Conservation (phyloP, 2,888 invertebrate genomes). For the Calephelis perditalis region DNA sequence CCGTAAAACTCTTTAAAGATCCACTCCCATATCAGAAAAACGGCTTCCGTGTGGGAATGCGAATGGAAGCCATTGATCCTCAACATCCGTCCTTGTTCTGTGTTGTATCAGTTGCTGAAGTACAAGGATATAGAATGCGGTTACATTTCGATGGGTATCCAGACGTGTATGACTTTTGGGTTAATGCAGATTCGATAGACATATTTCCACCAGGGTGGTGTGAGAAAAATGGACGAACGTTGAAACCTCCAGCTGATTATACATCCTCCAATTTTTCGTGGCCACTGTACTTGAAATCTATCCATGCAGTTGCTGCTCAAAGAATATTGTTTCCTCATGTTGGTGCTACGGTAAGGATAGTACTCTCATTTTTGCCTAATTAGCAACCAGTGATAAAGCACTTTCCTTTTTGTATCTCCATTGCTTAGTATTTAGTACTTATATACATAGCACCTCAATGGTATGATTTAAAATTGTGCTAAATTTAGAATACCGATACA, state of each 20-base stretch:
- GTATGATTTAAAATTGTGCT: too few species aligned
- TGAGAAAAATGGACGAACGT: conserved; percentile 86
- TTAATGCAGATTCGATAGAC: conserved; percentile 93
- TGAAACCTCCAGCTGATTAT: conserved; percentile 88
- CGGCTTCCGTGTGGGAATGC: conserved; percentile 90
- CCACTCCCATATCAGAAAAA: conserved; percentile 87
- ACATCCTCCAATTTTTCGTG: conserved; percentile 84
- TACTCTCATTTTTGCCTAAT: not conserved
- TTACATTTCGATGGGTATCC: conserved; percentile 95
- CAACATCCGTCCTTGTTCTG: conserved; percentile 93
- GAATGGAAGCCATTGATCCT: conserved; percentile 95
- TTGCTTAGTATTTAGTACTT: too few species aligned
- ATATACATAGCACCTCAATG: too few species aligned
- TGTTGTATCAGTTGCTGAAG: conserved; percentile 90
- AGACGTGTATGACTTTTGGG: conserved; percentile 94
- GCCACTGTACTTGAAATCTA: conserved; percentile 88
- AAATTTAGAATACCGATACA: too few species aligned
- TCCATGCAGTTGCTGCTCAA: conserved; percentile 87
- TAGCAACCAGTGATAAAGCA: not conserved
- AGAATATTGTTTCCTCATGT: conserved; percentile 86
- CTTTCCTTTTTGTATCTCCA: too few species aligned
- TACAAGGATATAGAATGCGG: conserved; percentile 89
- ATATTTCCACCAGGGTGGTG: conserved; percentile 97
- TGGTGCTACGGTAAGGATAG: conserved; percentile 75
- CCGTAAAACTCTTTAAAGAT: conserved; percentile 87